phyloP scores from a whole-genome alignment of 1,140 invertebrate genomes.

The Apis cerana region DNA sequence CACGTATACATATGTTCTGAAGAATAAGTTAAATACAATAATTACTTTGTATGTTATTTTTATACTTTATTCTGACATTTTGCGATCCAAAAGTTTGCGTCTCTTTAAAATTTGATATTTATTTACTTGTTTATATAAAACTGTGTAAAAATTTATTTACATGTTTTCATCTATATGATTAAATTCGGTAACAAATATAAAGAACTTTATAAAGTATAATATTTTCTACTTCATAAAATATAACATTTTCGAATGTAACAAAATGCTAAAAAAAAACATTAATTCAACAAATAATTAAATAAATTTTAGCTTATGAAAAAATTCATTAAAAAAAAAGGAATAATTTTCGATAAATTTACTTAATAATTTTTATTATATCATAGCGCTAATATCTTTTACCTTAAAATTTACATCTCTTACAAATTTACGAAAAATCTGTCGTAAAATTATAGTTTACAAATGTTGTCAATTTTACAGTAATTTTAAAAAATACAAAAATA shows the following conservation, averaged over 20 bases:
- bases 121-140: too few species aligned
- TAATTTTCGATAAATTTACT: too few species aligned
- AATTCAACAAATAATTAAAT: too few species aligned
- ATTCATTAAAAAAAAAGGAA: too few species aligned
- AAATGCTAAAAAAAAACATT: background rate
- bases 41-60: background rate
- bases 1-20: background rate
- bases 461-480: background rate
- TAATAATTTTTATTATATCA: constrained; percentile 5
- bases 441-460: background rate
- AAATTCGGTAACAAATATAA: background rate
- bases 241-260: background rate
- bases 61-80: background rate
- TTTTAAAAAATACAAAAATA: background rate
- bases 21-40: background rate
- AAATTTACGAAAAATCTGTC: background rate
- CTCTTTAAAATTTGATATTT: background rate
- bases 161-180: background rate
- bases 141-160: background rate
- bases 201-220: background rate
- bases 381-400: constrained; percentile 5
- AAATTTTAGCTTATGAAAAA: too few species aligned
- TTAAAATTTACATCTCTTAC: constrained; percentile 23
- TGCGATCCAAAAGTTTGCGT: background rate
- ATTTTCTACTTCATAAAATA: background rate